phyloP scores from a whole-genome alignment of 2,113 vertebrate species.

The Zapus hudsonius region DNA sequence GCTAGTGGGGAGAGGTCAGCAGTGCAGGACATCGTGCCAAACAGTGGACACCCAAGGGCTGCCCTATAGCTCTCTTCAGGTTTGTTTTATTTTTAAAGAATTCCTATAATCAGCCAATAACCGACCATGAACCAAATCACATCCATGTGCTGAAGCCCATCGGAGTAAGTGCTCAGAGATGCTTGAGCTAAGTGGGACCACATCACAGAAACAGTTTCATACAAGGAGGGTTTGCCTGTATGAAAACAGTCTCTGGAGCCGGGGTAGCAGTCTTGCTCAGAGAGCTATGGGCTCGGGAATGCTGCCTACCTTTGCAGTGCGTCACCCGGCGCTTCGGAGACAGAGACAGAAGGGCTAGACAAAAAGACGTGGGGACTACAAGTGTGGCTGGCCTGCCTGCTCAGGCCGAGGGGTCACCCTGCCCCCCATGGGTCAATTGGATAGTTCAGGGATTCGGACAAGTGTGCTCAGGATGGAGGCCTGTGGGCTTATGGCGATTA shows the following conservation, averaged over 20 bases:
- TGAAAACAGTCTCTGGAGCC: slow-evolving; percentile 62
- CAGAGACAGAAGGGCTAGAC: slow-evolving; percentile 95
- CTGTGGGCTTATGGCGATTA: background rate
- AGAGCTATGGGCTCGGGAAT: slow-evolving; percentile 84
- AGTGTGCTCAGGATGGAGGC: background rate
- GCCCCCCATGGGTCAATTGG: slow-evolving; percentile 8
- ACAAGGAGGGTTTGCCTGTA: slow-evolving; percentile 45
- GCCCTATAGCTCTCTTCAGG: slow-evolving; percentile 85
- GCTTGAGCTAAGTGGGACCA: slow-evolving; percentile 30
- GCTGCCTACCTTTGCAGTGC: slow-evolving; percentile 98
- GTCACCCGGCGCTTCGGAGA: slow-evolving; percentile 97
- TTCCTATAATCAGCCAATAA: slow-evolving; percentile 53
- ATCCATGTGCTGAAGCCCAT: slow-evolving; percentile 62
- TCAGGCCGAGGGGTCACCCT: background rate
- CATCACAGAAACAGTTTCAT: background rate
- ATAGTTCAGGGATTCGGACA: background rate
- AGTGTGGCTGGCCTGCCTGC: slow-evolving; percentile 80
- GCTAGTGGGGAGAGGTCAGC: slow-evolving; percentile 68
- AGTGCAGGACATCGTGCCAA: slow-evolving; percentile 78
- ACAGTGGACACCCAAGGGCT: slow-evolving; percentile 71
- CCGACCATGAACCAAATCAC: slow-evolving; percentile 58
- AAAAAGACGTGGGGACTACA: slow-evolving; percentile 85
- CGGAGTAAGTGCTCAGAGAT: slow-evolving; percentile 44
- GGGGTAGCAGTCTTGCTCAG: slow-evolving; percentile 79
- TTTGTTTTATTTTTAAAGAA: slow-evolving; percentile 2